Base-by-base conservation (phyloP, 2,888 invertebrate genomes). In the Cephus pygmeus region DNA sequence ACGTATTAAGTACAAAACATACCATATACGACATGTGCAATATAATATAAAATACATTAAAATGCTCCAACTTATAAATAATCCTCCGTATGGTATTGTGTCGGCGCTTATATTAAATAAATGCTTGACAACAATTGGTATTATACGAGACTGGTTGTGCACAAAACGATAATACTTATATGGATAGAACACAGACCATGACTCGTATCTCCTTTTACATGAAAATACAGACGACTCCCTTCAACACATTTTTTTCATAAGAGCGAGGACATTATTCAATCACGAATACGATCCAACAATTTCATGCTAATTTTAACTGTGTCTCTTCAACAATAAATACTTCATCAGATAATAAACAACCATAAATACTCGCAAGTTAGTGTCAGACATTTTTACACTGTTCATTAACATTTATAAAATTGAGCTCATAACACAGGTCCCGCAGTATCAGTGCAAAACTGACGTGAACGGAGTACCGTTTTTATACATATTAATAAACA, bases 401-500 rank as follows among this genome's bases (percentile, higher is more conserved):
- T 71, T 71, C 71, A 23, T 71, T 71, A 71, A 71, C 71, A 71
- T 31, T 71, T 71, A 71, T 71, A 71, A 71, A 71, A 71, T 71
- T 71, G 71, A 71, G 71, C 71, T 71, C 9, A 71, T 71, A 71
- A 71, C 71, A 71, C 23, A 71, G 31, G 34, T 71, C 34, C 3
- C 33, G 15, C 71, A 71, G 71, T 33, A 33, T 71, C 15, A 33
- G 12, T 34, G 15, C 31, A 71, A 31, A 71, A 71, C 33, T 31
- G 31, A 71, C 71, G 9, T 33, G 71, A 71, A 71, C 71, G 34
- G 23, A 23, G 56, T 56, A 23, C 23, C 56, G 9, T 56, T 15
- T 56, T 56, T 56, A 56, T 23, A 23, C 9, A 23, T 56, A 56
- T 23, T 23, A 56, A 56, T 56, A 56, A 40, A 40, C 15, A 40